Conservation (phyloP, 2,113 vertebrate genomes). For the Oncorhynchus gorbuscha region DNA sequence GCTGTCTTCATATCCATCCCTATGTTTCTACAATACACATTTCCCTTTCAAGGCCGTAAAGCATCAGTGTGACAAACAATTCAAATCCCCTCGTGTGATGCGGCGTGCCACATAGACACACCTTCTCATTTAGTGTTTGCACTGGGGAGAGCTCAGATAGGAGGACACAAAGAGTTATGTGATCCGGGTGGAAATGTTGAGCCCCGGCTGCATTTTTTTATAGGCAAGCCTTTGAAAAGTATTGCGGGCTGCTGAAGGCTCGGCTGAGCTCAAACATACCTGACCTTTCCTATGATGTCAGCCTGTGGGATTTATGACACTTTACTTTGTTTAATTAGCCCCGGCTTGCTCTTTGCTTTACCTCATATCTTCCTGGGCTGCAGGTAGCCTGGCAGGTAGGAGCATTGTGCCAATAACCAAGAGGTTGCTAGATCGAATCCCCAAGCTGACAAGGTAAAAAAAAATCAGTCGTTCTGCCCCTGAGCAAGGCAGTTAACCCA, state of each 20-base stretch:
- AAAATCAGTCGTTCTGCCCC: too few relatives aligned
- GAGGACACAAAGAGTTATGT: slow-evolving; percentile 20
- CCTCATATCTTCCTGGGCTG: neutral
- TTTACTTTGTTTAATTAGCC: slow-evolving; percentile 17
- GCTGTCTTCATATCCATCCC: neutral
- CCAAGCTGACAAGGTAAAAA: too few relatives aligned
- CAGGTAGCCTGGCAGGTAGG: too few relatives aligned
- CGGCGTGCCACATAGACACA: neutral
- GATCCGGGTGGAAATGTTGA: slow-evolving; percentile 16
- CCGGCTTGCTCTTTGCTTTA: slow-evolving; percentile 5
- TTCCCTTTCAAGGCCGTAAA: neutral
- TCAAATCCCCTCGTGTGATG: neutral
- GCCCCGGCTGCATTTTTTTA: slow-evolving; percentile 9
- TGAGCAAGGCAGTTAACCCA: too few relatives aligned
- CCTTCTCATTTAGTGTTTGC: neutral
- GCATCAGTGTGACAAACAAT: neutral
- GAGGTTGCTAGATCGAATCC: too few relatives aligned
- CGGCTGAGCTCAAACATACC: slow-evolving; percentile 8
- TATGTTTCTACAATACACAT: neutral
- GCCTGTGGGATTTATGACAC: slow-evolving; percentile 34
- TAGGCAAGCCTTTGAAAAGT: slow-evolving; percentile 24
- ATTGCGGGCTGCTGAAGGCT: slow-evolving; percentile 9
- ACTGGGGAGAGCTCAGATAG: slow-evolving; percentile 1
- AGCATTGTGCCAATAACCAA: too few relatives aligned
- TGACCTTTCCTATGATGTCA: slow-evolving; percentile 31